phyloP scores from a whole-genome alignment of 2,888 invertebrate species.

The Eumerus sabulonum region DNA sequence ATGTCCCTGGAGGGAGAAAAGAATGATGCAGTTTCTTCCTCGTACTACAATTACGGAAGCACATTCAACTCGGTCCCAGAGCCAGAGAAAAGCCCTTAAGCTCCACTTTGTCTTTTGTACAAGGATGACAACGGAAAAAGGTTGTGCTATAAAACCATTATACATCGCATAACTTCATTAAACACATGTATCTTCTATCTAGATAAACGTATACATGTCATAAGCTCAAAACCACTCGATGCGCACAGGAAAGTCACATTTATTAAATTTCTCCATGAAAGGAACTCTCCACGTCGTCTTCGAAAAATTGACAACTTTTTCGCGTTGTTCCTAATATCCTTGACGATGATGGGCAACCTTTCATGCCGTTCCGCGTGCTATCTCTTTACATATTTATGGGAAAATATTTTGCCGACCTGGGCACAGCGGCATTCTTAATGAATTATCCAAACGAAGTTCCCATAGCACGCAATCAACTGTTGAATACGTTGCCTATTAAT shows the following conservation, averaged over 20 bases:
- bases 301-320: slow-evolving; percentile 37
- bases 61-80: too few relatives aligned
- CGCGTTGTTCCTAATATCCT: slow-evolving; percentile 24
- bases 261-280: slow-evolving; percentile 3
- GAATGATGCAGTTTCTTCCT: too few relatives aligned
- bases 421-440: slow-evolving; percentile 53
- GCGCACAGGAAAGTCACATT: neutral
- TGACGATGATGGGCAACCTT: slow-evolving; percentile 28
- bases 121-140: too few relatives aligned
- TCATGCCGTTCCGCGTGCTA: neutral
- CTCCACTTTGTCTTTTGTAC: too few relatives aligned
- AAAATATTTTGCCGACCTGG: slow-evolving; percentile 38
- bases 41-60: too few relatives aligned
- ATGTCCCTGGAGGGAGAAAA: too few relatives aligned
- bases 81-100: too few relatives aligned
- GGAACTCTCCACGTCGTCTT: neutral
- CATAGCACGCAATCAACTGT: slow-evolving; percentile 62
- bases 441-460: slow-evolving; percentile 28
- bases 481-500: slow-evolving; percentile 32
- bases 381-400: slow-evolving; percentile 35
- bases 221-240: neutral
- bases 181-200: too few relatives aligned
- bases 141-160: too few relatives aligned
- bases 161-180: too few relatives aligned
- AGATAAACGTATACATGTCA: neutral